Conservation (phyloP, 1,140 invertebrate genomes). For the Trachelipus rathkii region DNA sequence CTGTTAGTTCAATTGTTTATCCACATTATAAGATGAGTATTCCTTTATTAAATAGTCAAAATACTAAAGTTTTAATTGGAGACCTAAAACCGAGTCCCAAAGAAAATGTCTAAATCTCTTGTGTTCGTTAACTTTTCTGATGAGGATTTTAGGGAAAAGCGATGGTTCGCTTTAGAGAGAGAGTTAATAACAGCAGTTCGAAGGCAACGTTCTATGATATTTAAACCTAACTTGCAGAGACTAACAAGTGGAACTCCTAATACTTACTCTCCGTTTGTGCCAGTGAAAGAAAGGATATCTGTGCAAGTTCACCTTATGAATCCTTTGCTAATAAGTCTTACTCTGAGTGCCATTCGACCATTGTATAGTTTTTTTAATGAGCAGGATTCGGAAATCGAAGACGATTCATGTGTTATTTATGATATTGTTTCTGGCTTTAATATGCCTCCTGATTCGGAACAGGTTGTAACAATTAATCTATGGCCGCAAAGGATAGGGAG, state of each 20-base stretch:
- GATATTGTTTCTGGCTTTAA: slow-evolving; percentile 25
- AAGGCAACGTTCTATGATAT: slow-evolving; percentile 21
- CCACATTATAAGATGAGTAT: slow-evolving; percentile 65
- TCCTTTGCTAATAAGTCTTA: slow-evolving; percentile 69
- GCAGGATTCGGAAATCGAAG: slow-evolving; percentile 49
- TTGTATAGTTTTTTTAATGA: slow-evolving; percentile 68
- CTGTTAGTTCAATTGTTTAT: slow-evolving; percentile 55
- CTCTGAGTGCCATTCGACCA: slow-evolving; percentile 67
- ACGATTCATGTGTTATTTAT: slow-evolving; percentile 31
- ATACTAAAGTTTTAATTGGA: slow-evolving; percentile 62
- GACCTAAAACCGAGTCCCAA: slow-evolving; percentile 51
- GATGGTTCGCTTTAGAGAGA: slow-evolving; percentile 37
- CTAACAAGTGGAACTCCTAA: slow-evolving; percentile 38
- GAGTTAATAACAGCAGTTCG: slow-evolving; percentile 27
- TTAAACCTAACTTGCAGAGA: slow-evolving; percentile 35
- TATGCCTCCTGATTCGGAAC: slow-evolving; percentile 36
- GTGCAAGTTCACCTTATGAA: slow-evolving; percentile 72
- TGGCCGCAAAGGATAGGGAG: slow-evolving; percentile 25
- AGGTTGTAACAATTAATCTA: slow-evolving; percentile 32
- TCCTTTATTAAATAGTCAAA: slow-evolving; percentile 63
- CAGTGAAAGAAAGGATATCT: slow-evolving; percentile 69
- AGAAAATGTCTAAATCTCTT: slow-evolving; percentile 50
- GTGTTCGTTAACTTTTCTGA: slow-evolving; percentile 51
- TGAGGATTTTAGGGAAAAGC: slow-evolving; percentile 31
- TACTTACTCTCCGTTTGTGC: slow-evolving; percentile 31